These are phyloP conservation scores for Pogona vitticeps DNA, from an alignment of 2,113 vertebrate genomes.

Conservation along the genomic window DNA sequence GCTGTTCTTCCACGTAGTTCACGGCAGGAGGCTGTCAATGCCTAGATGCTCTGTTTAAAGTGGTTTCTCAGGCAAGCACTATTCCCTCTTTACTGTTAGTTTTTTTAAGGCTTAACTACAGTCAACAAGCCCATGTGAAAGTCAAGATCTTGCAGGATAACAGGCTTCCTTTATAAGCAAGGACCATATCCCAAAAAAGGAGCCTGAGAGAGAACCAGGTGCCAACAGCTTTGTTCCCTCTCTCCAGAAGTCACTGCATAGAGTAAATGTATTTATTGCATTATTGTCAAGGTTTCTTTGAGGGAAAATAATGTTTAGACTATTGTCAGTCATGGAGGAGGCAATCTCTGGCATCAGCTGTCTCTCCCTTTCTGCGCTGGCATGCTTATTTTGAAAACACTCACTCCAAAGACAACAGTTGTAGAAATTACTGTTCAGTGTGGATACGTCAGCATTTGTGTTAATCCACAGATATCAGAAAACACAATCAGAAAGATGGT, in stretches of 20 bases:
- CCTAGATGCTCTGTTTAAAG: conserved; percentile 8
- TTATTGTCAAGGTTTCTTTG: conserved; percentile 14
- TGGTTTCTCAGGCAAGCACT: conserved; percentile 39
- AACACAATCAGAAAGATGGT: conserved; percentile 22
- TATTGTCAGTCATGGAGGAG: conserved; percentile 11
- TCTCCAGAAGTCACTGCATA: not conserved
- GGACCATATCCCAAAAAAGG: not conserved
- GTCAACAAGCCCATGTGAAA: conserved; percentile 11
- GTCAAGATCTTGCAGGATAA: conserved; percentile 2
- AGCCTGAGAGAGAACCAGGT: not conserved
- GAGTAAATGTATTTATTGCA: conserved; percentile 5
- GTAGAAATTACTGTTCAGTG: conserved; percentile 26
- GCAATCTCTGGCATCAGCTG: conserved; percentile 7
- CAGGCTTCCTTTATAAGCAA: not conserved
- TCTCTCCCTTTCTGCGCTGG: not conserved
- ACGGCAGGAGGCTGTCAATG: conserved; percentile 33
- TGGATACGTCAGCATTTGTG: not conserved
- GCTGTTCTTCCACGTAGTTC: conserved; percentile 38
- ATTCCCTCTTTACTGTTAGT: conserved; percentile 4
- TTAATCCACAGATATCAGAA: not conserved
- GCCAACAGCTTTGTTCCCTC: not conserved
- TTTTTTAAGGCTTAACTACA: conserved; percentile 3
- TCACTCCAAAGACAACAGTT: conserved; percentile 35
- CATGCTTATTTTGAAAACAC: conserved; percentile 26
- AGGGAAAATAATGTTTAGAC: conserved; percentile 30